Evolutionary conservation across 2,797 vertebrate genomes (phyloP).

Genomic region (Adelosebastes latens): DNA sequence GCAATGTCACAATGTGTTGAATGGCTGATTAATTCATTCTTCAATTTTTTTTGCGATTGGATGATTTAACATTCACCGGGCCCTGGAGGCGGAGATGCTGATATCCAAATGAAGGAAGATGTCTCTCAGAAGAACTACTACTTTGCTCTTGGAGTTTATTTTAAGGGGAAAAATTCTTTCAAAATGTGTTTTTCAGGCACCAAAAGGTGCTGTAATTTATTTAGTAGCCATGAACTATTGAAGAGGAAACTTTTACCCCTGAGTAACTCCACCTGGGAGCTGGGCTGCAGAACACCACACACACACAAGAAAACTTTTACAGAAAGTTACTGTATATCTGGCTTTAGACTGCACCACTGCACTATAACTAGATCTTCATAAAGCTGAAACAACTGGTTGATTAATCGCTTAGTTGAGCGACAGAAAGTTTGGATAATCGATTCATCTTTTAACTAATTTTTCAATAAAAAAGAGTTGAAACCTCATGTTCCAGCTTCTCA

Average conservation of each 20-base stretch:
- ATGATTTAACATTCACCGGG: conserved; percentile 55
- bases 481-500: background rate
- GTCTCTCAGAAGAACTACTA: conserved; percentile 31
- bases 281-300: background rate
- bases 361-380: background rate
- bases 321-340: background rate
- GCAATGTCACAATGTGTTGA: conserved; percentile 68
- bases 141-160: conserved; percentile 24
- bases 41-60: conserved; percentile 56
- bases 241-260: conserved; percentile 14
- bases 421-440: background rate
- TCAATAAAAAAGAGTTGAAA: background rate
- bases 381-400: background rate
- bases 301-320: background rate
- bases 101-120: conserved; percentile 54
- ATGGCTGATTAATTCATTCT: conserved; percentile 73
- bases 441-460: background rate
- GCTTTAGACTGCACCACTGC: background rate
- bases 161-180: background rate
- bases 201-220: conserved; percentile 45
- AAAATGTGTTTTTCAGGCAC: conserved; percentile 27
- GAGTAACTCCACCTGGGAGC: conserved; percentile 4
- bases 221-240: conserved; percentile 28
- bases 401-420: fast-evolving
- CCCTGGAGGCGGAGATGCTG: conserved; percentile 43